phyloP scores from a whole-genome alignment of 2,888 invertebrate species.

The Aporophyla nigra region DNA sequence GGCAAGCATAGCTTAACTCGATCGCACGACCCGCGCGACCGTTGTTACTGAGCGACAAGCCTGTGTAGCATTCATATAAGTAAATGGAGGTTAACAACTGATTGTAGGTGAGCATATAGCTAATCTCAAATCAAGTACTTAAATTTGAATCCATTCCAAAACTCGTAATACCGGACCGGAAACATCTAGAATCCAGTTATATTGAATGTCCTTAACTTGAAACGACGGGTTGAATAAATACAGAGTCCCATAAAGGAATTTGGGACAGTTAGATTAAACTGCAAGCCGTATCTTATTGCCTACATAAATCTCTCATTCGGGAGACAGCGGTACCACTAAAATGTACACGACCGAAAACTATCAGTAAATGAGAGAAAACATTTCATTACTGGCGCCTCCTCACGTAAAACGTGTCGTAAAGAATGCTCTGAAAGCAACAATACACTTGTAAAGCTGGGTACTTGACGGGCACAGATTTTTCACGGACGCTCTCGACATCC shows the following conservation, averaged over 20 bases:
- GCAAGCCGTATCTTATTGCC: conserved; percentile 63
- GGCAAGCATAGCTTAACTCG: no score
- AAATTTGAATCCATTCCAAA: conserved; percentile 14
- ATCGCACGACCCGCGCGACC: no score
- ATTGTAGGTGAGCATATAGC: no score
- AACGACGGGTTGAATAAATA: conserved; percentile 51
- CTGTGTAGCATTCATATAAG: no score
- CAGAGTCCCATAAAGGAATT: conserved; percentile 41
- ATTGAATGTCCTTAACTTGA: conserved; percentile 31
- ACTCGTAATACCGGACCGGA: conserved; percentile 9
- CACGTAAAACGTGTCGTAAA: conserved; percentile 60
- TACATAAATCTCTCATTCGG: conserved; percentile 68
- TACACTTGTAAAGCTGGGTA: conserved; percentile 37
- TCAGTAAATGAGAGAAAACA: conserved; percentile 70
- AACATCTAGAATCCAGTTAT: conserved; percentile 10
- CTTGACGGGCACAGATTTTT: conserved; percentile 54
- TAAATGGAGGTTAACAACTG: no score
- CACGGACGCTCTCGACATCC: conserved; percentile 50
- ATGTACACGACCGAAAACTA: conserved; percentile 56
- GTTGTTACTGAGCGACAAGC: no score
- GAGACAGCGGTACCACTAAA: conserved; percentile 52
- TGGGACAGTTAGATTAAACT: conserved; percentile 58
- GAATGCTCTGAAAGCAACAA: conserved; percentile 52
- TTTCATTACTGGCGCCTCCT: conserved; percentile 54
- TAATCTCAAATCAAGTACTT: conserved; percentile 13